Evolutionary conservation across 2,113 vertebrate species (phyloP), one percentile per base, ranked within the genome.

Genomic region (Brachyistius frenatus): DNA sequence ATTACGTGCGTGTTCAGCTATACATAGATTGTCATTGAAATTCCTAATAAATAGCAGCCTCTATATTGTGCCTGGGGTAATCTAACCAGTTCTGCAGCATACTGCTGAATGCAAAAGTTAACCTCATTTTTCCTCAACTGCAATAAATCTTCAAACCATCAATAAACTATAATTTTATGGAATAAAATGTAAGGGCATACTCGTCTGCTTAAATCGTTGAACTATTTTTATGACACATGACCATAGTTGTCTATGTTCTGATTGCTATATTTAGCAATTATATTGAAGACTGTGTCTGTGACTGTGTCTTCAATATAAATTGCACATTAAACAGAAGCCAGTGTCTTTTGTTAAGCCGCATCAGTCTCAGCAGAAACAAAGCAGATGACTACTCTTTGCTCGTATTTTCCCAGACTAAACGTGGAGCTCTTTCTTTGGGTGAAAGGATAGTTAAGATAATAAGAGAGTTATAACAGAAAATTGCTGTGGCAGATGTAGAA

Each of bases 381-480:
- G 33, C n/a, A 58, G 64, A 77, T 78, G 74, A 86, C 61, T 69
- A 63, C 81, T 37, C 67, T 71, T 57, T 44, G 46, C 76, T 81
- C 81, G 54, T 66, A 65, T 64, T 82, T 84, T 81, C 36, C 62
- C 62, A 81, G 68, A 83, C 77, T 54, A 70, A 78, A 73, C 37
- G 2, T 36, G 36, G 57, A 65, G 41, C 46, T 62, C 56, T 73
- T 75, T 78, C 75, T 82, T 73, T 75, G 36, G n/a, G 30, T 61
- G 44, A 71, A 83, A 64, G 64, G 63, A 84, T 50, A 85, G 70
- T 60, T 76, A 79, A 86, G 70, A 81, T 93, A 94, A 93, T 93
- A 88, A 90, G 88, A 80, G 79, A 76, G 85, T 84, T 78, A 88
- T 88, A 90, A 80, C n/a, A 70, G 86, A 88, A 92, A 93, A 93